Conservation (phyloP, 2,113 vertebrate species). For the Dipodomys stephensi region DNA sequence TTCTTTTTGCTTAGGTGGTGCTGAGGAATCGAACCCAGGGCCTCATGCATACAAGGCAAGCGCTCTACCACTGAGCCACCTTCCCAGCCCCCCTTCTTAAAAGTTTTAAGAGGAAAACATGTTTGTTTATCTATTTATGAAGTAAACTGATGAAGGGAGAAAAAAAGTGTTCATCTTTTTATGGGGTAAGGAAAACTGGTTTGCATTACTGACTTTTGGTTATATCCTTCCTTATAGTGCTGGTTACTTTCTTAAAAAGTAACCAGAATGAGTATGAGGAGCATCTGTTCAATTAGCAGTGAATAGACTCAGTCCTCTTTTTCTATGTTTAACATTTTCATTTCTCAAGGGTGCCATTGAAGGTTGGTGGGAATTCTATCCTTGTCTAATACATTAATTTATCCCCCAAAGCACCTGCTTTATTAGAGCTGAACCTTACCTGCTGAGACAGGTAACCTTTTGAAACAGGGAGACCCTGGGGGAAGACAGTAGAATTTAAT, state of each 20-base stretch:
- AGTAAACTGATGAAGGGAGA: not conserved
- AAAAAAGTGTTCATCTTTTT: not conserved
- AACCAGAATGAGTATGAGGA: not conserved
- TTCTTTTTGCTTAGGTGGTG: too few species aligned
- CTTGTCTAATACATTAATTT: not conserved
- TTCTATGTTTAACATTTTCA: slow-evolving; percentile 31
- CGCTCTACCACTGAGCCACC: too few species aligned
- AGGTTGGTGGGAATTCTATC: slow-evolving; percentile 65
- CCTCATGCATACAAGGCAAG: too few species aligned
- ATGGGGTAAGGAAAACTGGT: not conserved
- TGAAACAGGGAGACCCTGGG: not conserved
- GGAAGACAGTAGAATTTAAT: not conserved
- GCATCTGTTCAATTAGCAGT: slow-evolving; percentile 59
- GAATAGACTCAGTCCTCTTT: not conserved
- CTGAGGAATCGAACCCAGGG: too few species aligned
- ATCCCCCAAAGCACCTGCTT: slow-evolving; percentile 47
- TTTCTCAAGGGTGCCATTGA: slow-evolving; percentile 56
- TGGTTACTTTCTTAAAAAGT: slow-evolving; percentile 43
- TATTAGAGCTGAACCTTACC: slow-evolving; percentile 52
- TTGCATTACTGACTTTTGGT: not conserved
- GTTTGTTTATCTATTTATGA: not conserved
- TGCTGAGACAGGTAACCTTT: not conserved
- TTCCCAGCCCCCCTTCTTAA: too few species aligned
- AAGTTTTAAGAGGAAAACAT: not conserved
- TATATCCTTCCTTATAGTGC: slow-evolving; percentile 17